Conservation (phyloP, 2,113 vertebrate species). For the Trogon surrucura region DNA sequence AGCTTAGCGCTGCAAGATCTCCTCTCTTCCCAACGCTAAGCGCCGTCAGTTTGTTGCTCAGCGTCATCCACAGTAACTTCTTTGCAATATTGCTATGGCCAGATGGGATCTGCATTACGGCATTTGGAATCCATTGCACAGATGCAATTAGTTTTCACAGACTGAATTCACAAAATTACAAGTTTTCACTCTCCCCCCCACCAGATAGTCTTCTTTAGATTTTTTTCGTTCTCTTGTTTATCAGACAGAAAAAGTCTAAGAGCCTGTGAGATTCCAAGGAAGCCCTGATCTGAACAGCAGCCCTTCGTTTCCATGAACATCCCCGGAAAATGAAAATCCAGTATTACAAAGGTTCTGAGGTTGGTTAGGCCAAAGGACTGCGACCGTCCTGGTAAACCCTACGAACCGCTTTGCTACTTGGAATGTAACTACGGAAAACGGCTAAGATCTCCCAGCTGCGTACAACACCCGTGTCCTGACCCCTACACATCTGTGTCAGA, state of each 20-base stretch:
- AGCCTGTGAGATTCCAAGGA: fast-evolving
- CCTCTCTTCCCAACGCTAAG: neutral
- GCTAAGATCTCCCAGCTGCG: neutral
- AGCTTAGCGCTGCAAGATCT: neutral
- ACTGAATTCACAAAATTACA: neutral
- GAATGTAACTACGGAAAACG: neutral
- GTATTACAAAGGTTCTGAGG: neutral
- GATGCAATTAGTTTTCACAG: neutral
- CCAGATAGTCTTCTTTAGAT: neutral
- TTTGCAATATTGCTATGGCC: neutral
- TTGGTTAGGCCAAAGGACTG: neutral
- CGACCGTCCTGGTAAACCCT: neutral
- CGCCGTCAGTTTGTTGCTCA: neutral
- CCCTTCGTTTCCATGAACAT: neutral
- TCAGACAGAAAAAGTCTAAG: neutral
- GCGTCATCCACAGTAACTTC: neutral
- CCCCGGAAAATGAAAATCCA: neutral
- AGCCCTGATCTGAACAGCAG: neutral
- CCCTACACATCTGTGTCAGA: neutral
- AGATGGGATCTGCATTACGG: neutral
- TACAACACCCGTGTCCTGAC: neutral
- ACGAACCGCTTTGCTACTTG: neutral
- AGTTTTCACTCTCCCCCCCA: neutral
- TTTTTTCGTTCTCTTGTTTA: neutral
- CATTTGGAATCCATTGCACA: neutral